phyloP scores from a whole-genome alignment of 1,140 invertebrate genomes.

The Drosophila littoralis region DNA sequence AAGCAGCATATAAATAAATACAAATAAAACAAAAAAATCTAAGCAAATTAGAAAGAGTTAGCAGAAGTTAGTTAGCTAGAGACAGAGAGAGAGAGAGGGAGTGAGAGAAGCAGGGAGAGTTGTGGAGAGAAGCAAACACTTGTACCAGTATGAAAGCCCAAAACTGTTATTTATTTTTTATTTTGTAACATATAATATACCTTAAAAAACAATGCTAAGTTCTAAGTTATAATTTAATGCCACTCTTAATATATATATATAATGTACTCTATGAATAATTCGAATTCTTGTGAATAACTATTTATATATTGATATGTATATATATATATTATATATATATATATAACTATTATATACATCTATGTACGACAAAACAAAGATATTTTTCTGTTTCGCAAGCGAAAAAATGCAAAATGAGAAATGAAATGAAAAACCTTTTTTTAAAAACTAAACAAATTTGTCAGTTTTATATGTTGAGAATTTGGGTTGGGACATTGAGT shows the following conservation, averaged over 20 bases:
- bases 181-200: conserved; percentile 55
- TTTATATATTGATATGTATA: conserved; percentile 61
- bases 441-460: conserved; percentile 63
- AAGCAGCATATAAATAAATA: conserved; percentile 14
- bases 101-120: conserved; percentile 1
- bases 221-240: conserved; percentile 60
- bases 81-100: conserved; percentile 10
- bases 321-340: conserved; percentile 57
- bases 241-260: conserved; percentile 42
- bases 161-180: conserved; percentile 84
- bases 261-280: conserved; percentile 73
- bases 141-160: conserved; percentile 82
- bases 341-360: conserved; percentile 55
- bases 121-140: conserved; percentile 43
- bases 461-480: not conserved
- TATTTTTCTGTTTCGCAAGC: conserved; percentile 82
- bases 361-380: conserved; percentile 74
- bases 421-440: conserved; percentile 79
- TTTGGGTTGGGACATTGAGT: too few relatives aligned
- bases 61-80: conserved; percentile 22
- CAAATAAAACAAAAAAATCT: conserved; percentile 4
- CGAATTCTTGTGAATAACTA: conserved; percentile 80
- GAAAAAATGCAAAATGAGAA: conserved; percentile 68
- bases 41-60: conserved; percentile 16
- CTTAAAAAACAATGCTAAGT: conserved; percentile 28